Base-by-base conservation (phyloP, 92 coral and sea anemone genomes). In the Epizoanthus stellaris region DNA sequence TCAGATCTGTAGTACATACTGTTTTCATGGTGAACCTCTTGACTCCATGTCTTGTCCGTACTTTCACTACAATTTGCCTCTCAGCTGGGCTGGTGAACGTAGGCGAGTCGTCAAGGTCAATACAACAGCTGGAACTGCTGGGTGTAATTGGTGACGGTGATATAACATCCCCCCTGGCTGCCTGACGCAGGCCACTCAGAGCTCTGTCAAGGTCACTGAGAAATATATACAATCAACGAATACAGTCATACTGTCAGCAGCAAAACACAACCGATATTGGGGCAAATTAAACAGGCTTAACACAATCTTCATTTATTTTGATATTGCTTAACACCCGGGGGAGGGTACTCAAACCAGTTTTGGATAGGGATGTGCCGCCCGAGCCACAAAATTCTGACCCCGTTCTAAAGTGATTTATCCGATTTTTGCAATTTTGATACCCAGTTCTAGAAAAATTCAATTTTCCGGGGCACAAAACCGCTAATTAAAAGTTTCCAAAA, bases 21-120 rank as follows among this genome's bases (percentile, higher is more conserved):
- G 92, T 93, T 77, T 84, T 91, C 85, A 91, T 91, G 15, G 85
- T 62, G 76, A 96, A 94, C 70, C 96, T 85, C 56, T 87, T 93
- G 75, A 96, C 91, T 67, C 99, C 98, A 30, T 92, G 82, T 23
- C 98, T 88, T 15, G 98, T 96, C 68, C 99, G 81, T 54, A 96
- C 93, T 89, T 93, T 88, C 53, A 93, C 89, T 53, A 80, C 87
- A 59, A 96, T 82, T 74, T 92, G 85, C 49, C 98, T 92, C 13
- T 92, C 93, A 70, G 87, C 68, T 15, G 90, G 86, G 79, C 80
- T 93, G 9, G 92, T 85, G 52, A 64, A 85, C 20, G 91, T 63
- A 20, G 67, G 49, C 20, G 93, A 90, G 34, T 88, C 87, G 74
- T 84, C 92, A 49, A 73, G 76, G 25, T 89, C 90, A 62, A 85